Percentiles rank a stretch among this genome's conserved stretches.
Conservation (phyloP, 2,113 vertebrate species). For the Vulpes vulpes region DNA sequence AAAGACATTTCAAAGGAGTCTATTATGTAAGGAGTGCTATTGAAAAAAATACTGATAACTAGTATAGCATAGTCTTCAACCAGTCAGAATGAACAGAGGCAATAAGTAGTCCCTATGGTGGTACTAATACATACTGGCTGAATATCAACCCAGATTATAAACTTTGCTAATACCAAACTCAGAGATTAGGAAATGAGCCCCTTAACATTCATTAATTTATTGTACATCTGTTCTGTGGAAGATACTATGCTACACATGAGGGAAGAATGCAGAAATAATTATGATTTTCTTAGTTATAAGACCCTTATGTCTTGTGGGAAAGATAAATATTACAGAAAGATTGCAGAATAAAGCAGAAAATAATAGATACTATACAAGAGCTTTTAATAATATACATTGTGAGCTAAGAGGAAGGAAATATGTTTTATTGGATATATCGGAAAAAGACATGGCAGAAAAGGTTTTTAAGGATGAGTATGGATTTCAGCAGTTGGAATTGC, state of each 20-base stretch:
- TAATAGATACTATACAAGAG: neutral
- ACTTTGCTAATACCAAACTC: constrained; percentile 22
- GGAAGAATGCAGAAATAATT: constrained; percentile 37
- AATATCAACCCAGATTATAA: constrained; percentile 21
- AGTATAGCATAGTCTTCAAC: neutral
- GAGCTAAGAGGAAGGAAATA: constrained; percentile 42
- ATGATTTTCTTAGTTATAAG: constrained; percentile 57
- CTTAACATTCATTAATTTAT: constrained; percentile 51
- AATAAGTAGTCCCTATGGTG: neutral
- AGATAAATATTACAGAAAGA: constrained; percentile 11
- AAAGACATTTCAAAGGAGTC: constrained; percentile 16
- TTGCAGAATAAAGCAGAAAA: neutral
- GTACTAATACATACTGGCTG: neutral
- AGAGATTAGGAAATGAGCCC: constrained; percentile 29
- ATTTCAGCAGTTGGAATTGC: constrained; percentile 21
- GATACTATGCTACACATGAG: neutral
- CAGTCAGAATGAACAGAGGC: neutral
- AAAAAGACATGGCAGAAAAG: neutral
- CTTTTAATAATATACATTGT: constrained; percentile 9
- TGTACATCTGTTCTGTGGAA: constrained; percentile 23
- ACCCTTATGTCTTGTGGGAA: neutral
- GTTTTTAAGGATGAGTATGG: neutral
- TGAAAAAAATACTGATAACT: constrained; percentile 39
- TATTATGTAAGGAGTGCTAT: constrained; percentile 3
- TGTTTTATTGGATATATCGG: neutral